Evolutionary conservation across 2,888 invertebrate genomes (phyloP).

Genomic region (Pimpla rufipes): DNA sequence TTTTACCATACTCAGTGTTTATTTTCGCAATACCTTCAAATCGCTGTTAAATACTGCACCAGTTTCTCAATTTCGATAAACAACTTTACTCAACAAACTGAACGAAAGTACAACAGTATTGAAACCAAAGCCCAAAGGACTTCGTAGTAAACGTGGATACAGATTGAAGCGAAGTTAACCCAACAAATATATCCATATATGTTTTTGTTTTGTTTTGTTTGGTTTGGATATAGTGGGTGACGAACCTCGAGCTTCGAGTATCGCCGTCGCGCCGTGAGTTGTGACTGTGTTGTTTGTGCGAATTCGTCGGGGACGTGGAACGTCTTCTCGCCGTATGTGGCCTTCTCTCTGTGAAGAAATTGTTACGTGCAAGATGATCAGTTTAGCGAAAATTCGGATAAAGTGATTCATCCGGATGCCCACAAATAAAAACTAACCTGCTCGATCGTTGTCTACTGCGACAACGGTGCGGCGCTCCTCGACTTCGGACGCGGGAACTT

Average conservation of each 20-base stretch:
- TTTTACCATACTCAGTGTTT: constrained; percentile 2
- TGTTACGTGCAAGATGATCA: background rate
- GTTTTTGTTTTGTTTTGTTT: background rate
- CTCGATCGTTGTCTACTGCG: constrained; percentile 56
- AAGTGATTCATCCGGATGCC: background rate
- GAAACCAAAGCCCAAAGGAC: background rate
- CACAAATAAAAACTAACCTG: constrained; percentile 63
- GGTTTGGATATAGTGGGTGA: constrained; percentile 4
- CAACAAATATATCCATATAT: constrained; percentile 14
- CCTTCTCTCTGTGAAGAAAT: constrained; percentile 42
- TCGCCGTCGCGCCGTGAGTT: constrained; percentile 46
- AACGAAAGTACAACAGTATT: background rate
- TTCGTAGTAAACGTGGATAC: too few relatives aligned
- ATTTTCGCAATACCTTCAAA: background rate
- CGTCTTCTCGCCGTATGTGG: constrained; percentile 52
- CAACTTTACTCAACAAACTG: background rate
- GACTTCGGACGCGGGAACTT: constrained; percentile 60
- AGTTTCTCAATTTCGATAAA: background rate
- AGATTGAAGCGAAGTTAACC: background rate
- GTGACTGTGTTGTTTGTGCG: constrained; percentile 4
- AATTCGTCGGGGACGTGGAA: constrained; percentile 45
- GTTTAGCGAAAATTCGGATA: background rate
- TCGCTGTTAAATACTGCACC: background rate
- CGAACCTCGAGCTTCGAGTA: constrained; percentile 66
- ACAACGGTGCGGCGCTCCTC: constrained; percentile 73